Evolutionary conservation across 2,113 vertebrate species (phyloP), one percentile per base, ranked within the genome.

Genomic region (Corvus hawaiiensis): DNA sequence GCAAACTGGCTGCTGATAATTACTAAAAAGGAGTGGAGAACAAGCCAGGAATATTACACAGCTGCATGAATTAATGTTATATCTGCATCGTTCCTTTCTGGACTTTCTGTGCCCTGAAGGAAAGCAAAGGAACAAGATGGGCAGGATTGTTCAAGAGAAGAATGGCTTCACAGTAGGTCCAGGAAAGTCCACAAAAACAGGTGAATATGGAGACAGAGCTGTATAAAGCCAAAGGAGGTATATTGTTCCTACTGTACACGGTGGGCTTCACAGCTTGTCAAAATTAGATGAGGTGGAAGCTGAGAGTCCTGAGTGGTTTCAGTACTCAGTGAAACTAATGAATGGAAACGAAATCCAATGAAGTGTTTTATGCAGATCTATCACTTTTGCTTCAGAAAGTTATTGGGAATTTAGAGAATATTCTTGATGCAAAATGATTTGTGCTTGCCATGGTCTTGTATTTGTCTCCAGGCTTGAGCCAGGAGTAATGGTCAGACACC

Each of bases 401-500:
- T 11, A 3, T 5, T 74, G 46, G 51, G 62, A 58, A 67, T 41
- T 30, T 3, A 24, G 61, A 77, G 26, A 43, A 59, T 13, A 13
- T 26, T 7, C 5, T 20, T 35, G 39, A 24, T 37, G 14, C 11
- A 63, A 62, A 63, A 9, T 5, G 14, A 19, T 48, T 33, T 78
- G 22, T 69, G 5, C 8, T 48, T 41, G 9, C 4, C 6, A 3
- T 11, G 16, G 48, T 73, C 41, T 83, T 24, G 2, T 4, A 9
- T 23, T 23, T 24, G 7, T n/a, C 55, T 76, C 44, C 16, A 61
- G 33, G 27, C 24, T 74, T 67, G 33, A 62, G n/a, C 7, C 13
- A 46, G n/a, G 9, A 59, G 54, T 0, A 0, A 7, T 23, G 1
- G 0, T 17, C 0, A 7, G 21, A 61, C 23, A 6, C 9, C 54